phyloP scores from a whole-genome alignment of 2,113 vertebrate genomes.

The Actinemys pallida region DNA sequence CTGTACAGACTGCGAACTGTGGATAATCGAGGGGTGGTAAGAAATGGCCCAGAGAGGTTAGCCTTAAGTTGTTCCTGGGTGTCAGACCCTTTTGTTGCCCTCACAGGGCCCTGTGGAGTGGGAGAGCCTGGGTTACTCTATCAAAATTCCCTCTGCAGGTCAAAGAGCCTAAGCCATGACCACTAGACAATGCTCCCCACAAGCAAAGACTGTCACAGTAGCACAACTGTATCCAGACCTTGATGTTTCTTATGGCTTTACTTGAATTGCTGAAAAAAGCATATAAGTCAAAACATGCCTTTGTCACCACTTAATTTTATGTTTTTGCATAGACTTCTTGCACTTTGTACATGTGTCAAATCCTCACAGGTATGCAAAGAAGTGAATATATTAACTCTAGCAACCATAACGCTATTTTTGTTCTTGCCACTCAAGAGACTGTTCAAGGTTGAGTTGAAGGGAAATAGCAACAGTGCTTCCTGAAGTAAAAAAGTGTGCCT shows the following conservation, averaged over 20 bases:
- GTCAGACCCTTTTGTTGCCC: no score
- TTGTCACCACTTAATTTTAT: not conserved
- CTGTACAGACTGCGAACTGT: no score
- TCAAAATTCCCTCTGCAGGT: no score
- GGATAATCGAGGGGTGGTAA: no score
- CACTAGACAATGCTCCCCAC: no score
- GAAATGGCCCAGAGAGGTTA: no score
- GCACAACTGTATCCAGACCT: not conserved
- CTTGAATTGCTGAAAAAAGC: not conserved
- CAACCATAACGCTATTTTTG: not conserved
- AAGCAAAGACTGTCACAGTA: no score
- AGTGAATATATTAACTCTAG: not conserved
- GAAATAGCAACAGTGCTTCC: not conserved
- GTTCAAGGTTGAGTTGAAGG: accelerated
- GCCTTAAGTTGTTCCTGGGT: no score
- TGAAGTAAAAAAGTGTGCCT: not conserved
- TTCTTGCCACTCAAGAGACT: conserved; percentile 1
- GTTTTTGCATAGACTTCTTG: not conserved
- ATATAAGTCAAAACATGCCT: not conserved
- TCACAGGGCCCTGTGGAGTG: no score
- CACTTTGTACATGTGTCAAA: not conserved
- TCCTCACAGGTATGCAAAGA: not conserved
- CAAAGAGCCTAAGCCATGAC: no score
- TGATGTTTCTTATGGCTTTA: not conserved
- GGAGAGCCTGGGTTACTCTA: no score